These are phyloP conservation scores for Odiellus spinosus DNA, from an alignment of 2,888 invertebrate species.

Conservation along the genomic window DNA sequence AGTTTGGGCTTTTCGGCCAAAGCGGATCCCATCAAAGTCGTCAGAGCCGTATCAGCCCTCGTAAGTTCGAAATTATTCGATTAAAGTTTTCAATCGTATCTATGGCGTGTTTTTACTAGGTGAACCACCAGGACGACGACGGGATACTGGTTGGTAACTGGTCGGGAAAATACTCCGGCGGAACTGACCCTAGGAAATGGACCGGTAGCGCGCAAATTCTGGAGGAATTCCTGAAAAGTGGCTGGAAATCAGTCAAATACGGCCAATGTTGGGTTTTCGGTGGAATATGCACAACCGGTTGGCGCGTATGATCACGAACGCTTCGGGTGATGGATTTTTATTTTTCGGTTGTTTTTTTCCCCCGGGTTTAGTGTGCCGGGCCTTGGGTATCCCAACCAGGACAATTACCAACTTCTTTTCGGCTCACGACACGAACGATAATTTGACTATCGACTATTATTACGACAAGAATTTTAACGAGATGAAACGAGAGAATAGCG, in stretches of 20 bases:
- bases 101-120: constrained; percentile 4
- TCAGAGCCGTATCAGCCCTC: constrained; percentile 66
- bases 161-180: constrained; percentile 68
- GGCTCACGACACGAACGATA: constrained; percentile 58
- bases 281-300: constrained; percentile 69
- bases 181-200: constrained; percentile 77
- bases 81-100: too few relatives aligned
- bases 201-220: constrained; percentile 69
- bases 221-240: constrained; percentile 63
- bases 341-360: too few relatives aligned
- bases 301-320: too few relatives aligned
- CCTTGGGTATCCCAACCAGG: constrained; percentile 58
- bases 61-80: constrained; percentile 35
- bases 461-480: constrained; percentile 45
- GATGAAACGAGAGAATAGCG: constrained; percentile 48
- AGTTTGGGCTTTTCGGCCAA: constrained; percentile 48
- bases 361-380: constrained; percentile 45
- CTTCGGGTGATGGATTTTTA: too few relatives aligned
- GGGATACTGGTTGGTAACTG: constrained; percentile 76
- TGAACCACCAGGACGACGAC: constrained; percentile 46
- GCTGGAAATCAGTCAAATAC: constrained; percentile 62
- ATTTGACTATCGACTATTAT: constrained; percentile 56
- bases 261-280: constrained; percentile 90
- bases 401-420: constrained; percentile 62
- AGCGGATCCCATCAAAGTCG: constrained; percentile 57